A percentile compares a stretch with the other conserved stretches of the same genome.
Evolutionary conservation across 2,113 vertebrate genomes (phyloP).

Genomic region (Equus przewalskii): DNA sequence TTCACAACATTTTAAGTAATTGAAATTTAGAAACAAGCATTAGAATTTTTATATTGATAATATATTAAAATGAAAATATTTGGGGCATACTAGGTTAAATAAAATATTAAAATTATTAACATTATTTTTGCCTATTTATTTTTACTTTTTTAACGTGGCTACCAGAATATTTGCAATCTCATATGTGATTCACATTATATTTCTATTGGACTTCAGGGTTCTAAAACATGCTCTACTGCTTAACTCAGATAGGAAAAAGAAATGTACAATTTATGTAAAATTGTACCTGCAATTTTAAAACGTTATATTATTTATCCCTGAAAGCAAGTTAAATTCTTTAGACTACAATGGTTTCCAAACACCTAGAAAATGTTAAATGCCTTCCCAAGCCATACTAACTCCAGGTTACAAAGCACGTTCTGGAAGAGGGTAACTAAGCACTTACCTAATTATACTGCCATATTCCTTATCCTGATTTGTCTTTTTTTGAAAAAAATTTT

Average conservation of each 20-base stretch:
- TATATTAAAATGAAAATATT: slow-evolving; percentile 23
- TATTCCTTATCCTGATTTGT: not conserved
- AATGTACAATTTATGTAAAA: slow-evolving; percentile 26
- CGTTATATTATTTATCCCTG: not conserved
- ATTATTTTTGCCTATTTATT: slow-evolving; percentile 22
- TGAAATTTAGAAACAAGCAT: slow-evolving; percentile 42
- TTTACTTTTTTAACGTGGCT: slow-evolving; percentile 39
- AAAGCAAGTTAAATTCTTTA: not conserved
- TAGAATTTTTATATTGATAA: slow-evolving; percentile 31
- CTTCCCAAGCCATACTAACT: not conserved
- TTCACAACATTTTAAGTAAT: not conserved
- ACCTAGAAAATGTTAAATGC: slow-evolving; percentile 51
- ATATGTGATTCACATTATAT: not conserved
- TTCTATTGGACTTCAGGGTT: not conserved
- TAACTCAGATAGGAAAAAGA: slow-evolving; percentile 19
- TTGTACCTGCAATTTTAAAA: slow-evolving; percentile 19
- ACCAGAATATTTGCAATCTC: not conserved
- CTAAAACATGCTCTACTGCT: not conserved
- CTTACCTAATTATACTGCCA: not conserved
- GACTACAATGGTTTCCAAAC: not conserved
- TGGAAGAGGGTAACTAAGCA: not conserved
- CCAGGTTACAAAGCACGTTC: not conserved
- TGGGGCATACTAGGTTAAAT: not conserved
- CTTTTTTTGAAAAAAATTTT: not conserved
- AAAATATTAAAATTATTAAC: slow-evolving; percentile 26